Base-by-base conservation (phyloP, 1,140 invertebrate genomes). In the Solenopsis invicta region DNA sequence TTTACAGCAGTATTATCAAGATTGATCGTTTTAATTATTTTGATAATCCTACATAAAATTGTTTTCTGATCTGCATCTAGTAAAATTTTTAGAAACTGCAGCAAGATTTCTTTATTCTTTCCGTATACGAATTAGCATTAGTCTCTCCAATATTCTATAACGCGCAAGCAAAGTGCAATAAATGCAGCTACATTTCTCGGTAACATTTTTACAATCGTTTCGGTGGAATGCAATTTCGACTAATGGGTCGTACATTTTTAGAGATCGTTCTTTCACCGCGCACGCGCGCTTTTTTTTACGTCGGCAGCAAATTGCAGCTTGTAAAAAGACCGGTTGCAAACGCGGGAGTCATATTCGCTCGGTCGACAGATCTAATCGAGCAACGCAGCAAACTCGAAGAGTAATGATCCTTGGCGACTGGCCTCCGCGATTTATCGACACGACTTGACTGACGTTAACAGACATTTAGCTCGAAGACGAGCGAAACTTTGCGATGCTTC, bases 221-320 rank as follows among this genome's bases (percentile, higher is more conserved):
- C 54, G 62, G 45, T 41, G 41, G 72, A 85, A 76, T n/a, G 62
- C 29, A 87, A 85, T 87, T 87, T 75, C 59, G 61, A 41, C 71
- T 87, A 87, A 87, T 87, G 52, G 71, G 41, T 59, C 61, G 69
- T 37, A 67, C 80, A 34, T 76, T 84, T 87, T 75, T 61, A 50
- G 24, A 45, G 37, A 13, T n/a, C 37, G 48, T 61, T 24, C 16
- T 62, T 87, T 56, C 59, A 18, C 50, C 45, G 29, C 61, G 9
- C 48, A 8, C 48, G 48, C 48, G 48, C 12, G 48, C 9, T 12
- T 48, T 67, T 50, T 54, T 59, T n/a, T 66, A 59, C n/a, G 48
- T 45, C 18, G 37, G 59, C 34, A 61, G 69, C 52, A 75, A 87
- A 75, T 85, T 87, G 64, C 61, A 64, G 61, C 61, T 67, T 41